Percentiles rank a stretch among this genome's conserved stretches.
Conservation (phyloP, 2,113 vertebrate genomes). For the Rhombomys opimus region DNA sequence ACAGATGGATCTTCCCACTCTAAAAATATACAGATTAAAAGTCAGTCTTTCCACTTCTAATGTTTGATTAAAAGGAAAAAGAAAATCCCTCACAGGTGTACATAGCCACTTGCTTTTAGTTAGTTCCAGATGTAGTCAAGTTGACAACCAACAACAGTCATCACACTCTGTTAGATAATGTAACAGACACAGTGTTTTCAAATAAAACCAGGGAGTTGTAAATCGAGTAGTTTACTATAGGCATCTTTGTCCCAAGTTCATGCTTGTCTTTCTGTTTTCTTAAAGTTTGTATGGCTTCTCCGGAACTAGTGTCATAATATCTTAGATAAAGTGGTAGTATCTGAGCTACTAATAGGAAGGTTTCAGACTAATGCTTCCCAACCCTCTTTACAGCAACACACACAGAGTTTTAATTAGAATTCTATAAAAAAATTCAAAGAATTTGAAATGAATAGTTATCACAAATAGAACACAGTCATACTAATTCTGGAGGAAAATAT, state of each 20-base stretch:
- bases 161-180: not conserved
- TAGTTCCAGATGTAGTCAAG: too few relatives aligned
- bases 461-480: not conserved
- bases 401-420: not conserved
- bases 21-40: not conserved
- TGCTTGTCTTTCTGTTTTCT: not conserved
- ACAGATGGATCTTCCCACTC: not conserved
- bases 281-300: not conserved
- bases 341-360: not conserved
- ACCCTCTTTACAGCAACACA: not conserved
- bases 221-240: not conserved
- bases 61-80: not conserved
- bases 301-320: not conserved
- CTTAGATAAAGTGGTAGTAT: not conserved
- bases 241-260: not conserved
- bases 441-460: slow-evolving; percentile 35
- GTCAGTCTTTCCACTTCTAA: not conserved
- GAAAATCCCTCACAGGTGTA: not conserved
- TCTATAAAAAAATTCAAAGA: not conserved
- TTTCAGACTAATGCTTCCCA: not conserved
- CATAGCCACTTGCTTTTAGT: too few relatives aligned
- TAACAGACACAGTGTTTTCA: not conserved
- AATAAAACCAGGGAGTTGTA: not conserved
- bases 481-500: not conserved
- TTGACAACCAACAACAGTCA: too few relatives aligned